Percentiles rank a stretch among this genome's conserved stretches.
Conservation (phyloP, 2,797 vertebrate genomes). For the Fistularia commersonii region DNA sequence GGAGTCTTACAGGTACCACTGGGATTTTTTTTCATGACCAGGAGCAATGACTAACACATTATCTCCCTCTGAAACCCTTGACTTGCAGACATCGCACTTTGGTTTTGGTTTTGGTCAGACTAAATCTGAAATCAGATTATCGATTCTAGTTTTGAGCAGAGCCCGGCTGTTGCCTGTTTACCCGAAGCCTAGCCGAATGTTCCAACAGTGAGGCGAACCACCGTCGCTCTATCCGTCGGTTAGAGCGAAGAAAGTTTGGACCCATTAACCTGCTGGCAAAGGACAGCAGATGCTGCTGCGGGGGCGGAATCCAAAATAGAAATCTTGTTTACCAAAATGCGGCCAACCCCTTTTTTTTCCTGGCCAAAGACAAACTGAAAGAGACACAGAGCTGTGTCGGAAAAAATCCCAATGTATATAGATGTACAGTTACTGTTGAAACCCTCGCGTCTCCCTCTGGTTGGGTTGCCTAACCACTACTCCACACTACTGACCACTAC, state of each 20-base stretch:
- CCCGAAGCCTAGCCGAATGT: no score
- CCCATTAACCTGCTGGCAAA: not conserved
- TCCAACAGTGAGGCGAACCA: no score
- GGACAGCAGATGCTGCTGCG: not conserved
- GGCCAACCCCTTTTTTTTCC: not conserved
- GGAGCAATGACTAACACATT: not conserved
- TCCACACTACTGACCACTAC: constrained; percentile 75
- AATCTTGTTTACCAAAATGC: constrained; percentile 3
- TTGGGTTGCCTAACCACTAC: constrained; percentile 66
- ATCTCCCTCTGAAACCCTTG: not conserved
- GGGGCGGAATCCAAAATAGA: not conserved
- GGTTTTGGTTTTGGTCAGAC: not conserved
- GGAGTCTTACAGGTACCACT: not conserved
- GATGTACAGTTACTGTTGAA: constrained; percentile 46
- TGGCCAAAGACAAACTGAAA: constrained; percentile 22
- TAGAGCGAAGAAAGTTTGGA: no score
- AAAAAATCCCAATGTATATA: constrained; percentile 44
- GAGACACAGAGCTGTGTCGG: constrained; percentile 38
- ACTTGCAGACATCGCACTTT: not conserved
- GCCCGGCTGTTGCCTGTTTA: no score
- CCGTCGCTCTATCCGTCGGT: no score
- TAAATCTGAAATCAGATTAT: no score
- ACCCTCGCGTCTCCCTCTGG: constrained; percentile 46
- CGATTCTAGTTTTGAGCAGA: no score
- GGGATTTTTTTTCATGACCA: not conserved